Percentiles rank a stretch among this genome's conserved stretches.
Conservation (phyloP, 1,140 invertebrate species). For the Stegodyphus dumicola region DNA sequence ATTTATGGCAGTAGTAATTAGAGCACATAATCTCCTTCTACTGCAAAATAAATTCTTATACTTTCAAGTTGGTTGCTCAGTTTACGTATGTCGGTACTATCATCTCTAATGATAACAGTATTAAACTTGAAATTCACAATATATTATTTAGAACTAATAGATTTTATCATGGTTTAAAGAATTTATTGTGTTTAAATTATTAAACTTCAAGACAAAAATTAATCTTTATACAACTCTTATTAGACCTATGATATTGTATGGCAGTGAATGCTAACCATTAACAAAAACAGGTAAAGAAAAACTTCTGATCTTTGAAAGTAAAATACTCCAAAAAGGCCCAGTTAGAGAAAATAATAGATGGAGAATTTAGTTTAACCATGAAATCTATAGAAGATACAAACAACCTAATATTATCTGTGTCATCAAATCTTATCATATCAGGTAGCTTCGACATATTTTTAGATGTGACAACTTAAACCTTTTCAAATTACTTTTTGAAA, state of each 20-base stretch:
- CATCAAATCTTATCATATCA: too few relatives aligned
- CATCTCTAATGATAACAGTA: not conserved
- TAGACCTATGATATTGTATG: not conserved
- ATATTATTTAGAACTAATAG: not conserved
- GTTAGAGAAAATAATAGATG: too few relatives aligned
- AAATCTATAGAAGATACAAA: too few relatives aligned
- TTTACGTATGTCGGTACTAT: not conserved
- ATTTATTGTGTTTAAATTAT: not conserved
- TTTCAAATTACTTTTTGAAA: too few relatives aligned
- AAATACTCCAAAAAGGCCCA: not conserved
- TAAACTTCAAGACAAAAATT: constrained; percentile 1
- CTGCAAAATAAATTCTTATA: not conserved
- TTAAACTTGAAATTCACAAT: not conserved
- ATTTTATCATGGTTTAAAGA: not conserved
- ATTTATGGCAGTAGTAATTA: not conserved
- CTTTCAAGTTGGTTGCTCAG: not conserved
- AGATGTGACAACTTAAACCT: too few relatives aligned
- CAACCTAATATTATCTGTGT: too few relatives aligned
- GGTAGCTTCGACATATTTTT: too few relatives aligned
- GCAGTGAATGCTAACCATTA: not conserved
- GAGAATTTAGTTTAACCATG: too few relatives aligned
- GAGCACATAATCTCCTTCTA: not conserved
- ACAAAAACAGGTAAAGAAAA: not conserved
- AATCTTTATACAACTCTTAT: not conserved
- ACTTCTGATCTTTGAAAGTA: not conserved